Conservation (phyloP, 2,888 invertebrate species). For the Psylliodes chrysocephalus region DNA sequence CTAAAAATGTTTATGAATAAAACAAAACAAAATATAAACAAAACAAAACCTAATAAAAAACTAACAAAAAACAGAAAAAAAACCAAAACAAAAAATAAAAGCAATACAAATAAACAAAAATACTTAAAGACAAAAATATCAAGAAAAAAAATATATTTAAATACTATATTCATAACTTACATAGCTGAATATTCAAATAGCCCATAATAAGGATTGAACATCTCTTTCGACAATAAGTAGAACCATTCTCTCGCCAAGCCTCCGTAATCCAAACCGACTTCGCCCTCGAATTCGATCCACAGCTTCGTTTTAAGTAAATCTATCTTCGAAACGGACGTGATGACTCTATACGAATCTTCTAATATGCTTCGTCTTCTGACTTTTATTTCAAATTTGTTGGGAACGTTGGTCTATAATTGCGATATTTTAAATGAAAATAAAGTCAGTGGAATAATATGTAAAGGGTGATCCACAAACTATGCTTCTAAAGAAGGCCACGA, state of each 20-base stretch:
- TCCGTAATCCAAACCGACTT: conserved; percentile 96
- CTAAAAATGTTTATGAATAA: no score
- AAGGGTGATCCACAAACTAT: no score
- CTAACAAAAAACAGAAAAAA: no score
- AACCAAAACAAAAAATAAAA: no score
- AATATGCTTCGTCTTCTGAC: conserved; percentile 89
- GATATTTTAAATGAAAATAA: no score
- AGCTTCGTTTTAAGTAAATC: conserved; percentile 96
- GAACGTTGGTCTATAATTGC: conserved; percentile 89
- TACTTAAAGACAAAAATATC: no score
- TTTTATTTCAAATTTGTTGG: conserved; percentile 98
- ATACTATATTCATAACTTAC: conserved; percentile 71
- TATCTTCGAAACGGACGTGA: conserved; percentile 88
- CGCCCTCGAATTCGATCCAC: conserved; percentile 99
- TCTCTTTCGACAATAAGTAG: conserved; percentile 97
- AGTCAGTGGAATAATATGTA: no score
- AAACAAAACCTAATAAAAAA: no score
- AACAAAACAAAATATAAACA: no score
- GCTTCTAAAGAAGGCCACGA: no score
- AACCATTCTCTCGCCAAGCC: conserved; percentile 98
- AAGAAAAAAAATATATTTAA: no score
- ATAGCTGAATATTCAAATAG: conserved; percentile 99
- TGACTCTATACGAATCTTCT: conserved; percentile 96
- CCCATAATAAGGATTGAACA: conserved; percentile 99
- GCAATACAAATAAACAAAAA: no score